Evolutionary conservation across 1,140 invertebrate species (phyloP), one percentile per base, ranked within the genome.

Genomic region (Heliothis subflexa): DNA sequence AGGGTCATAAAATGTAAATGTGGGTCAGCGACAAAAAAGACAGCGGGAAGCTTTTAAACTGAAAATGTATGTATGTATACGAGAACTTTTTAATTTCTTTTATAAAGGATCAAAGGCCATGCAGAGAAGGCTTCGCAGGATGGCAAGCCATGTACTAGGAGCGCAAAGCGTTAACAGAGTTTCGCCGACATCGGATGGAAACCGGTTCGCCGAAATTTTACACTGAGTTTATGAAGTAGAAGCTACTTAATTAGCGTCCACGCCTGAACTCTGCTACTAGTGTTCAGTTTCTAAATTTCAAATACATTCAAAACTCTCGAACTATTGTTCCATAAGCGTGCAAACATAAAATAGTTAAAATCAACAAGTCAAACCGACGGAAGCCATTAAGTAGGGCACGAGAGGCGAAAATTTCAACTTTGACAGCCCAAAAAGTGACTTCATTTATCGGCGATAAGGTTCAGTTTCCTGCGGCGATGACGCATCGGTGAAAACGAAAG

Each of bases 401-500:
- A 83, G 79, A 82, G 83, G 91, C 92, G 91, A 92, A 91, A 93
- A 93, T 91, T 88, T 90, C 62, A 66, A 78, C 73, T 21, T 52
- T 33, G 9, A 16, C 79, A 84, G 25, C 2, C 78, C 1, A 88
- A 85, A 85, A 74, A 14, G n/a, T 45, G 71, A 75, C 82, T 79
- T 89, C 87, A 80, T 7, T 0, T 18, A 0, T 0, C 11, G 0
- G 0, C 0, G 0, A 45, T 83, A 91, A 71, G 80, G 87, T 78
- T 49, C n/a, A 83, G 10, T 78, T 71, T 86, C 18, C 21, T 18
- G 33, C 55, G 79, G 16, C 25, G 3, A 7, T 47, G 11, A 54
- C 59, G 33, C 68, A 87, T 85, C 74, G 74, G 74, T 87, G 92
- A 93, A 93, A 93, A 93, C 86, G 92, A 93, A 93, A 93, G 92